Conservation (phyloP, 2,888 invertebrate species). For the Drosophila mercatorum region DNA sequence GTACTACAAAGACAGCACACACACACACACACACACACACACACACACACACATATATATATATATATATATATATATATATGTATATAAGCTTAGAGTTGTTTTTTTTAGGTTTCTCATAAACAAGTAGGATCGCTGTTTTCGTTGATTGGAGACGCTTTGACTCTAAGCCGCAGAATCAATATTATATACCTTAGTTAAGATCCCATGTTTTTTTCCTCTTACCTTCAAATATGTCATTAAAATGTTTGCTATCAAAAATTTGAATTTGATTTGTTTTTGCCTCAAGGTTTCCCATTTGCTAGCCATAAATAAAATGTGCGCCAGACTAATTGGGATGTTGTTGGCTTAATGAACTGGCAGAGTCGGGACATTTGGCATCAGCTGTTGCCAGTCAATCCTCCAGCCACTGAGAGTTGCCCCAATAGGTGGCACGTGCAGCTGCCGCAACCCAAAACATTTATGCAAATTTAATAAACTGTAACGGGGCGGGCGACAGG, state of each 20-base stretch:
- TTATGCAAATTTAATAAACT: conserved; percentile 82
- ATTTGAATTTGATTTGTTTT: conserved; percentile 25
- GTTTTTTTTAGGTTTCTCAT: too few species aligned
- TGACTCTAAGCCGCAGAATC: too few species aligned
- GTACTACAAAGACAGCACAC: not conserved
- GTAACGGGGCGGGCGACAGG: conserved; percentile 5
- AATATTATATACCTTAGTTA: too few species aligned
- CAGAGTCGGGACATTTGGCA: conserved; percentile 48
- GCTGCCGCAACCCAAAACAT: conserved; percentile 43
- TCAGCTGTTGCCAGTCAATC: conserved; percentile 59
- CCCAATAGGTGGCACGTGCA: conserved; percentile 54
- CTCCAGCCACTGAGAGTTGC: not conserved
- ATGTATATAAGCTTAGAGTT: too few species aligned
- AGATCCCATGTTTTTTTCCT: not conserved
- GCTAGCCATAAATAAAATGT: conserved; percentile 36
- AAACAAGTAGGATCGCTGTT: too few species aligned
- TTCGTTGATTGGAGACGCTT: too few species aligned
- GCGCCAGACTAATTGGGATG: conserved; percentile 63
- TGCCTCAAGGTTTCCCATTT: conserved; percentile 13
- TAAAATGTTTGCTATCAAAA: conserved; percentile 22
- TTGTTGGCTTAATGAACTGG: conserved; percentile 68
- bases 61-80: too few species aligned
- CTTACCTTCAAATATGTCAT: not conserved
- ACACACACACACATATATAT: too few species aligned
- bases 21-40: too few species aligned